Percentiles rank a stretch among this genome's conserved stretches.
Conservation (phyloP, 2,797 vertebrate genomes). For the Simalia tracyae region DNA sequence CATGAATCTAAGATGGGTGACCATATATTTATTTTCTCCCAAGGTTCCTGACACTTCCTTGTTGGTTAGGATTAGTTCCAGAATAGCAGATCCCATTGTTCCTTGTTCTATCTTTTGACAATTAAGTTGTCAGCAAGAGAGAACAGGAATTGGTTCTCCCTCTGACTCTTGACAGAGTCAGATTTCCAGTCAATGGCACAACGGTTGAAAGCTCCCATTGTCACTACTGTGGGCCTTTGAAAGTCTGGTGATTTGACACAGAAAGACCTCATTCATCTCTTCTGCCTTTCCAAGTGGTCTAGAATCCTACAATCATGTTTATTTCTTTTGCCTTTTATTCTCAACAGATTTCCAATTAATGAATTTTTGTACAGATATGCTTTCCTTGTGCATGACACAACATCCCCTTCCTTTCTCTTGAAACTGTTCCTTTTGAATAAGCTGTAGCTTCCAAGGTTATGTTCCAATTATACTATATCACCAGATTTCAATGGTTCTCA, state of each 20-base stretch:
- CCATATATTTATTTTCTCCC: neutral
- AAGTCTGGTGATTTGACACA: neutral
- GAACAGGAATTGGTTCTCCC: neutral
- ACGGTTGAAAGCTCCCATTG: neutral
- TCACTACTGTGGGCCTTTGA: neutral
- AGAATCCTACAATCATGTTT: neutral
- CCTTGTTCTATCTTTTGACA: neutral
- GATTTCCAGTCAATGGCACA: neutral
- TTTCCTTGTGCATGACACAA: neutral
- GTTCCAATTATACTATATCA: neutral
- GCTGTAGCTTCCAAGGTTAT: neutral
- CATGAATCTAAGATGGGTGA: no score
- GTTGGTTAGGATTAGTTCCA: neutral
- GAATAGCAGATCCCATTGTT: neutral
- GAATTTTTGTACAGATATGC: neutral
- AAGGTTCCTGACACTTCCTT: neutral
- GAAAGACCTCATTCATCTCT: neutral
- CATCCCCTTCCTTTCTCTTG: neutral
- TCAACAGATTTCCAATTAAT: neutral
- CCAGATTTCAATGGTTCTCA: neutral
- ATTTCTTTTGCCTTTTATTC: neutral
- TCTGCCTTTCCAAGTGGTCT: neutral
- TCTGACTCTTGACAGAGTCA: neutral
- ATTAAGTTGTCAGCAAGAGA: neutral
- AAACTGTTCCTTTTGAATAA: neutral